phyloP scores from a whole-genome alignment of 1,140 invertebrate species.

The Ceratina australensis region DNA sequence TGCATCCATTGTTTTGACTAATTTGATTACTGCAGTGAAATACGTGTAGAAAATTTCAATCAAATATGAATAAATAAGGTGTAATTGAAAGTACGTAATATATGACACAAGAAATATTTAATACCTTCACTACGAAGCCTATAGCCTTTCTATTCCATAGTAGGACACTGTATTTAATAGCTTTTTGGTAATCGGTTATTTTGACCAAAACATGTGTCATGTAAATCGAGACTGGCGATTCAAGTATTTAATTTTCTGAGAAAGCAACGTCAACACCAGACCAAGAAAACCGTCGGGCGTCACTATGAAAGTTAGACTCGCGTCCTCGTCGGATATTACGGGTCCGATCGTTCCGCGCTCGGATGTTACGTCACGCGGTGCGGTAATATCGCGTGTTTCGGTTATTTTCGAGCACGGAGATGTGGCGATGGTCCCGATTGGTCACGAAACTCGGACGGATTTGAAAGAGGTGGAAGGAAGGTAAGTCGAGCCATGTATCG shows the following conservation, averaged over 20 bases:
- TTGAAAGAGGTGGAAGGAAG: constrained; percentile 1
- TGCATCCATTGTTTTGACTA: no score
- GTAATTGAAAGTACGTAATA: no score
- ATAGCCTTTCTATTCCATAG: no score
- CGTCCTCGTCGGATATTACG: background rate
- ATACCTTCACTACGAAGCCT: no score
- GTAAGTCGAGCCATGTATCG: constrained; percentile 38
- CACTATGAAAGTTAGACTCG: background rate
- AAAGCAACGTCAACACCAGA: background rate
- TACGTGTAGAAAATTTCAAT: no score
- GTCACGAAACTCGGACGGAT: constrained; percentile 40
- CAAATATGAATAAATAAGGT: no score
- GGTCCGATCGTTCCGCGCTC: background rate
- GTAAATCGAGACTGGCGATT: no score
- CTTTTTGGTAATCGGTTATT: no score
- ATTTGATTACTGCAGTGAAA: no score
- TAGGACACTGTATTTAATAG: no score
- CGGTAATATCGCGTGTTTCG: constrained; percentile 49
- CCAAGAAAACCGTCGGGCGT: background rate
- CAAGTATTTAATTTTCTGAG: background rate
- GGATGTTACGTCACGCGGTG: constrained; percentile 45
- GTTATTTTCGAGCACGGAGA: constrained; percentile 54
- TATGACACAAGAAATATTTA: no score
- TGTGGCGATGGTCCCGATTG: constrained; percentile 33
- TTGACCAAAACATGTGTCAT: no score